Base-by-base conservation (phyloP, 2,888 invertebrate species). In the Euplagia quadripunctaria region DNA sequence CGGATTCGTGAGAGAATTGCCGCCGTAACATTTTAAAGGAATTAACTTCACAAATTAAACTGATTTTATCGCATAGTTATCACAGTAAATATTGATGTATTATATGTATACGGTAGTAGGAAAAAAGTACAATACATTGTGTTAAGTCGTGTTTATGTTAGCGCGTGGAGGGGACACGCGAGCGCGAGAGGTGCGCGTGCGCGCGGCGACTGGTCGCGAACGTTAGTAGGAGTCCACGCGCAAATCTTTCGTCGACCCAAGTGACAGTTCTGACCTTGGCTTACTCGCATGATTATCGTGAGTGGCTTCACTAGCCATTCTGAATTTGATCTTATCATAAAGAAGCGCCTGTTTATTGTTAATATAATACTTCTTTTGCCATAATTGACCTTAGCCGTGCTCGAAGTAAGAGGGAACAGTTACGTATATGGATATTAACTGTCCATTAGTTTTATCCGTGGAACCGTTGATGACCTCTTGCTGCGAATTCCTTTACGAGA, bases 1-100 rank as follows among this genome's bases (percentile, higher is more conserved):
- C 96, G 20, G 96, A 94, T 80, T 96, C 96, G 71, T 94, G 94
- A 49, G 96, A 96, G 82, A 92, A 94, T 80, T 96, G 96, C 71
- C 96, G 87, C 68, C 94, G 90, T 84, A 95, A 89, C 93, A 93
- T 87, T 79, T 86, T 88, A 82, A 74, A 83, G 70, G 74, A 72
- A 78, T 66, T 78, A 76, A 73, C 73, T 75, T 74, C 68, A 84
- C 74, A 79, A 61, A 51, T 41, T 51, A 55, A 70, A 55, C 43
- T 71, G 64, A 17, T 41, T 52, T 74, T 31, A 64, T 75, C 64
- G 71, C 79, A 76, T 76, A 68, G 41, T 73, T 43, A 61, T 66
- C 64, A 72, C 20, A 14, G 7, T 31, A 17, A 17, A 14, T 46
- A n/a, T 43, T 14, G 46, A 61, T 46, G 58, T 20, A 43, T 20